Evolutionary conservation across 2,797 vertebrate species (phyloP).

Genomic region (Lates japonicus): DNA sequence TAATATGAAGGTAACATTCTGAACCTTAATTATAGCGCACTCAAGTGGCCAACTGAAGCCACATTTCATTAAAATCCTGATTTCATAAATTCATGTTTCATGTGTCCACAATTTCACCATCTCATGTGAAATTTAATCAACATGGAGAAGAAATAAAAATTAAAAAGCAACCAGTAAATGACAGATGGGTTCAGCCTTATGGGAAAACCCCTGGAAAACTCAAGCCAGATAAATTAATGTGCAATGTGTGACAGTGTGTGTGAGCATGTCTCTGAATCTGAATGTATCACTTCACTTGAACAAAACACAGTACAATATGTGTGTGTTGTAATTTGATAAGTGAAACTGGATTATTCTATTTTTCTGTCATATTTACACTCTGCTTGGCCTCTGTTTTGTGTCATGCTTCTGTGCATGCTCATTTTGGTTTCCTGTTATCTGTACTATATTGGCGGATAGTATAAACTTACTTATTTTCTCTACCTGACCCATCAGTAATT

Average conservation of each 20-base stretch:
- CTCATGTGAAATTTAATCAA: background rate
- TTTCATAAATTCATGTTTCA: background rate
- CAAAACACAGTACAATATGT: background rate
- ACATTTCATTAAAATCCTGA: background rate
- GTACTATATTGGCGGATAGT: background rate
- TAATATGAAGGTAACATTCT: background rate
- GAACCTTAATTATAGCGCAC: constrained; percentile 41
- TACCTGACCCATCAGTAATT: background rate
- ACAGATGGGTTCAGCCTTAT: background rate
- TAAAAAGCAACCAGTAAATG: background rate
- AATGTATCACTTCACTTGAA: too few relatives aligned
- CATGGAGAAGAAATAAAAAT: background rate
- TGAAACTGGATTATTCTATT: background rate
- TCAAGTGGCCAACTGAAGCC: constrained; percentile 38
- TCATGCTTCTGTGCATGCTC: too few relatives aligned
- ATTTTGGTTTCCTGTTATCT: too few relatives aligned
- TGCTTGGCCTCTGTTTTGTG: background rate
- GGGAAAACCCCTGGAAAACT: background rate
- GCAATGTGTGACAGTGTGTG: background rate
- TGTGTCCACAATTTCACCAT: background rate
- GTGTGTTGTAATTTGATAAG: background rate
- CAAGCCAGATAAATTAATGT: background rate
- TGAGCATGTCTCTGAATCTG: too few relatives aligned
- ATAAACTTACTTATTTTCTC: background rate
- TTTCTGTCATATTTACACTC: background rate